Evolutionary conservation across 1,140 invertebrate genomes (phyloP), one percentile per base, ranked within the genome.

Genomic region (Pachyrhynchus sulphureomaculatus): DNA sequence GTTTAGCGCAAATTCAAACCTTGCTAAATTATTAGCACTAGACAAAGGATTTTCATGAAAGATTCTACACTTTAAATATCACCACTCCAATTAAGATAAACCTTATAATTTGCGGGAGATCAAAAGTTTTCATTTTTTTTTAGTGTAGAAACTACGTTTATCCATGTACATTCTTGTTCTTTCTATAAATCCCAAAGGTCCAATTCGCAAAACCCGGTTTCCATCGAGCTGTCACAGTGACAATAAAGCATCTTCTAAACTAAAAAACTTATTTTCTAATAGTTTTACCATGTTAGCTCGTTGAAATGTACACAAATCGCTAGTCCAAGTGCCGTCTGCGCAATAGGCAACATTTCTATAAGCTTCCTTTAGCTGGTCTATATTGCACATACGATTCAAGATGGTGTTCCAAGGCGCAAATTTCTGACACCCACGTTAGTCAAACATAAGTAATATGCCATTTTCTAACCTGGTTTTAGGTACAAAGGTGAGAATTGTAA

Each of bases 261-360:
- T 10, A 54, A 39, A 26, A 51, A 54, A 12, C 1, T 24, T 9
- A 24, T 36, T 32, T 20, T 15, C 0, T 8, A 23, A 21, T 36
- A 12, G n/a, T 26, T 44, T 59, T 63, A 69, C 67, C 65, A 62
- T 49, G 48, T 67, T 69, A 12, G 54, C 52, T 32, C 45, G 56
- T 29, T 67, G 67, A 44, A 45, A 69, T 20, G 44, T 20, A 18
- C 42, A 36, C 1, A 47, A 32, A 56, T 62, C 56, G 24, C 51
- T 55, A n/a, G 49, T 47, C 67, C 67, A 69, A 32, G 65, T 65
- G 32, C 41, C 9, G 49, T 69, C 67, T 10, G 61, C 67, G 45
- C 49, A 36, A 17, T 57, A 54, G 18, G 62, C 55, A 15, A 68
- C 58, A 48, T 60, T 65, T 48, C 56, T 49, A 34, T 56, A 61